Evolutionary conservation across 2,113 vertebrate genomes (phyloP).

Genomic region (Rhabdomys dilectus): DNA sequence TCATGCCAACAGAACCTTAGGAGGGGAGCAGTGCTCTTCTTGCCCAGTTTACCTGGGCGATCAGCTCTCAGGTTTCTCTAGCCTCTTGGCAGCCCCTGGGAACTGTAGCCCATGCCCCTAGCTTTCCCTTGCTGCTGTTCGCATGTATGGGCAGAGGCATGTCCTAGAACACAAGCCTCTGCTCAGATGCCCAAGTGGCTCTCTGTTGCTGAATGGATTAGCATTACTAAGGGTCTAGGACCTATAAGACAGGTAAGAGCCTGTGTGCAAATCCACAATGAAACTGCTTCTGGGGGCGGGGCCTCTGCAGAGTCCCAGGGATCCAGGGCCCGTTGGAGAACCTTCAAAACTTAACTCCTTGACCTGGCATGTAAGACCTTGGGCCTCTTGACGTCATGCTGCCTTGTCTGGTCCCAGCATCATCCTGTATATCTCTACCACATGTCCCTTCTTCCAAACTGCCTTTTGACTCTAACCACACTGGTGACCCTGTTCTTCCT

Average conservation of each 20-base stretch:
- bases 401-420: background rate
- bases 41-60: background rate
- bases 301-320: background rate
- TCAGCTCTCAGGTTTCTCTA: background rate
- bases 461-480: too few species aligned
- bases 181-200: background rate
- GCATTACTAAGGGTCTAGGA: background rate
- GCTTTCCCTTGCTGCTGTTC: background rate
- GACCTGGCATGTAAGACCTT: background rate
- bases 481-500: background rate
- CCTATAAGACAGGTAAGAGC: background rate
- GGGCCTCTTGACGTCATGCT: background rate
- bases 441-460: background rate
- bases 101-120: background rate
- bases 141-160: background rate
- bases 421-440: background rate
- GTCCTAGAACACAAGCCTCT: background rate
- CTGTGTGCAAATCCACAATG: background rate
- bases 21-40: background rate
- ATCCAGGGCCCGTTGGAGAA: background rate
- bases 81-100: fast-evolving
- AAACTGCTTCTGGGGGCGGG: background rate
- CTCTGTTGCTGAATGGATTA: background rate
- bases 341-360: background rate
- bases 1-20: background rate